phyloP scores from a whole-genome alignment of 2,113 vertebrate species.

The Scartelaos histophorus region DNA sequence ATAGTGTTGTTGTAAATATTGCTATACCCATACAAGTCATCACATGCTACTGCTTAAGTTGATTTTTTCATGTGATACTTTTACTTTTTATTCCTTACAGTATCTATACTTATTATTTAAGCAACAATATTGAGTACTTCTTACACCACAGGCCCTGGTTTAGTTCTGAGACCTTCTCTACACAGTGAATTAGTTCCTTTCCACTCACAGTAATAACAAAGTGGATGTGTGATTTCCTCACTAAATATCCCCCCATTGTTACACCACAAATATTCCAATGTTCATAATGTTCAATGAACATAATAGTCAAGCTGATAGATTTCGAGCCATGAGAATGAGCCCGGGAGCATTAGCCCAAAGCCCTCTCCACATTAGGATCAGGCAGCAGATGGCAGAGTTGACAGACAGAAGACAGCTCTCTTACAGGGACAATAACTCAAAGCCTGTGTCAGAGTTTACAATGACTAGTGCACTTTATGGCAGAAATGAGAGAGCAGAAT shows the following conservation, averaged over 20 bases:
- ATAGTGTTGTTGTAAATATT: no score
- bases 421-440: not conserved
- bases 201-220: no score
- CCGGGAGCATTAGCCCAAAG: not conserved
- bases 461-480: not conserved
- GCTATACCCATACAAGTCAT: no score
- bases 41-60: no score
- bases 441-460: not conserved
- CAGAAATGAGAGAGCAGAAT: not conserved
- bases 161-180: no score
- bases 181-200: no score
- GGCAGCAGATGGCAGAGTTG: not conserved
- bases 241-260: not conserved
- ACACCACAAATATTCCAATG: not conserved
- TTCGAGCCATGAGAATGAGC: not conserved
- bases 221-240: not conserved
- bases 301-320: not conserved
- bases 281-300: not conserved
- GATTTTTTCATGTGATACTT: no score
- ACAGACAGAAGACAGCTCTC: not conserved
- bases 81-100: no score
- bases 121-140: no score
- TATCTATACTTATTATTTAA: no score
- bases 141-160: no score
- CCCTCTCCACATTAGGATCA: not conserved